Conservation (phyloP, 2,888 invertebrate species). For the Drepanosiphum platanoidis region DNA sequence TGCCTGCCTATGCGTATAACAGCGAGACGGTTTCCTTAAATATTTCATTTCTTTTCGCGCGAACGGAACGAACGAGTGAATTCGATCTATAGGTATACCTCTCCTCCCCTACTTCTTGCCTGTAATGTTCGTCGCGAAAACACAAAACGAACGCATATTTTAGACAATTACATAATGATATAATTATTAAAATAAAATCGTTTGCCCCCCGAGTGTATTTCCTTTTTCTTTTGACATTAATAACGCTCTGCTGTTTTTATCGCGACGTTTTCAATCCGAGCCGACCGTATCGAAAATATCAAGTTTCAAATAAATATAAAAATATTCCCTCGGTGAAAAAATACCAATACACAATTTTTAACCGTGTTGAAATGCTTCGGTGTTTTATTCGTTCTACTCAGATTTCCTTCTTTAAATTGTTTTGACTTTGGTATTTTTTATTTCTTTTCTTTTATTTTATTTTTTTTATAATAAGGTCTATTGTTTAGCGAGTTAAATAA, state of each 20-base stretch:
- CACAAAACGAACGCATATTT: neutral
- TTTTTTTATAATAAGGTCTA: neutral
- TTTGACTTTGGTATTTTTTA: too few relatives aligned
- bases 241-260: neutral
- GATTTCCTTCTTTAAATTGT: neutral
- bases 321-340: neutral
- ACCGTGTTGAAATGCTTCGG: neutral
- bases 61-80: neutral
- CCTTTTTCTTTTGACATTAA: conserved; percentile 7
- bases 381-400: neutral
- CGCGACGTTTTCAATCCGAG: neutral
- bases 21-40: neutral
- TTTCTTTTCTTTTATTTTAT: too few relatives aligned
- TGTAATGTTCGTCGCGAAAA: neutral
- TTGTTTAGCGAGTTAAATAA: neutral
- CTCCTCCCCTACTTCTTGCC: too few relatives aligned
- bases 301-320: conserved; percentile 28
- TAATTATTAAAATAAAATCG: conserved; percentile 11
- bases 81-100: too few relatives aligned
- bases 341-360: neutral
- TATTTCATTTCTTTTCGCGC: neutral
- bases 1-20: too few relatives aligned
- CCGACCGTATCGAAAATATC: conserved; percentile 12
- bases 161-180: neutral
- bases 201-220: neutral